A percentile compares a stretch with the other conserved stretches of the same genome.
Conservation (phyloP, 2,888 invertebrate genomes). For the Choreutis nemorana region DNA sequence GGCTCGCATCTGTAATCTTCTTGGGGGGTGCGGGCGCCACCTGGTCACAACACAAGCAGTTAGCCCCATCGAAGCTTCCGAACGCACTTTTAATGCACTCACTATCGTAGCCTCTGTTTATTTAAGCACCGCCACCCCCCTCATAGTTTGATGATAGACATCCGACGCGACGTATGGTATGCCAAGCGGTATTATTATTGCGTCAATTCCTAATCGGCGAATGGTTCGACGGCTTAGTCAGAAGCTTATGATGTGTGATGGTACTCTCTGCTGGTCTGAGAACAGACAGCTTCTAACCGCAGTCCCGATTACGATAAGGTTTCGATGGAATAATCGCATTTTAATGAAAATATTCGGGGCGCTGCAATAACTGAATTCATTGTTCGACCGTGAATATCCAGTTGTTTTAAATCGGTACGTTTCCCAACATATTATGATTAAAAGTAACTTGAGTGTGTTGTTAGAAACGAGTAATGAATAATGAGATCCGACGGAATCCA, state of each 20-base stretch:
- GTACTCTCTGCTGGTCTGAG: constrained; percentile 25
- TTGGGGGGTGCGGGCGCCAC: constrained; percentile 78
- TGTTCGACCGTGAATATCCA: constrained; percentile 50
- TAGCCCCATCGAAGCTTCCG: constrained; percentile 58
- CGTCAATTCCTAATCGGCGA: too few relatives aligned
- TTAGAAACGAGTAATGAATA: constrained; percentile 53
- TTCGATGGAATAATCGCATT: constrained; percentile 49
- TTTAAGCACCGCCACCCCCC: constrained; percentile 65
- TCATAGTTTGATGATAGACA: constrained; percentile 40
- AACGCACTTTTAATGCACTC: constrained; percentile 64
- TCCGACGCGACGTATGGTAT: constrained; percentile 39
- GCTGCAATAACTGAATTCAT: constrained; percentile 54
- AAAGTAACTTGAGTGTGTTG: constrained; percentile 51
- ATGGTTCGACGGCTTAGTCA: constrained; percentile 29
- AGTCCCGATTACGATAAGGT: constrained; percentile 22
- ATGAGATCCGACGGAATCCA: constrained; percentile 44
- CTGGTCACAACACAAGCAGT: constrained; percentile 70
- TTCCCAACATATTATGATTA: constrained; percentile 57
- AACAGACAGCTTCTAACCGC: constrained; percentile 24
- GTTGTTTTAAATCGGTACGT: constrained; percentile 28
- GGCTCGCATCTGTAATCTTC: constrained; percentile 92
- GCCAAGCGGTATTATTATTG: constrained; percentile 58
- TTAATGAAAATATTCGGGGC: too few relatives aligned
- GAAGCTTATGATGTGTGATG: constrained; percentile 33
- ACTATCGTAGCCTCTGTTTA: constrained; percentile 53